Evolutionary conservation across 2,888 invertebrate genomes (phyloP).

Genomic region (Protodeltote pygarga): DNA sequence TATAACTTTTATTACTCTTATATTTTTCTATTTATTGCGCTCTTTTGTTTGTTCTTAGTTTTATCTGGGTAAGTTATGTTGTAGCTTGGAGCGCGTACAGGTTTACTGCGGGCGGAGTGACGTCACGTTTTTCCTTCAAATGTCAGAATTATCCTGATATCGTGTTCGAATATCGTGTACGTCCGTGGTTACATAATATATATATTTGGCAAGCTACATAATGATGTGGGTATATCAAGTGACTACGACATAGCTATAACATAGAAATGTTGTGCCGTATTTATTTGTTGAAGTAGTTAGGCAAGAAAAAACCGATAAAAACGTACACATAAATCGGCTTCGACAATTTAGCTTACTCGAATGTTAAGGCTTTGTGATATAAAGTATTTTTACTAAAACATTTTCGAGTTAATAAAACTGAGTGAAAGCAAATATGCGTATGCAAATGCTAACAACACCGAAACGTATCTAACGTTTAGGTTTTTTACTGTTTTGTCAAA

Average conservation of each 20-base stretch:
- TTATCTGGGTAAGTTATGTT: conserved; percentile 41
- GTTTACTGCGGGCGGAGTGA: conserved; percentile 24
- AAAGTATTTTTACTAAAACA: conserved; percentile 8
- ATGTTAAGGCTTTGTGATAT: neutral
- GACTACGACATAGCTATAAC: neutral
- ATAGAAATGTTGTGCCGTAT: neutral
- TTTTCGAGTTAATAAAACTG: conserved; percentile 34
- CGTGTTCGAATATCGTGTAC: conserved; percentile 17
- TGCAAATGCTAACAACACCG: conserved; percentile 39
- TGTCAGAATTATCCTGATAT: conserved; percentile 29
- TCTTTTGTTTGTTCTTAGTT: conserved; percentile 45
- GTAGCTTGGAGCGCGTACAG: conserved; percentile 25
- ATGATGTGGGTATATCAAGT: conserved; percentile 1
- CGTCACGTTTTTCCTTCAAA: conserved; percentile 31
- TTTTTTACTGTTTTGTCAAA: conserved; percentile 41
- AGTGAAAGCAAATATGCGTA: conserved; percentile 37
- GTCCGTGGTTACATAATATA: conserved; percentile 11
- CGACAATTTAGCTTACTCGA: neutral
- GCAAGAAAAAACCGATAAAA: neutral
- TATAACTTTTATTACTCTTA: conserved; percentile 52
- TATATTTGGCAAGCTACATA: conserved; percentile 4
- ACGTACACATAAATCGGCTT: neutral
- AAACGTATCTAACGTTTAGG: conserved; percentile 23
- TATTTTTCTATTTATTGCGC: conserved; percentile 51
- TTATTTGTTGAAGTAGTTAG: neutral